Evolutionary conservation across 2,888 invertebrate genomes (phyloP).

Genomic region (Dicranocentrus wangi): DNA sequence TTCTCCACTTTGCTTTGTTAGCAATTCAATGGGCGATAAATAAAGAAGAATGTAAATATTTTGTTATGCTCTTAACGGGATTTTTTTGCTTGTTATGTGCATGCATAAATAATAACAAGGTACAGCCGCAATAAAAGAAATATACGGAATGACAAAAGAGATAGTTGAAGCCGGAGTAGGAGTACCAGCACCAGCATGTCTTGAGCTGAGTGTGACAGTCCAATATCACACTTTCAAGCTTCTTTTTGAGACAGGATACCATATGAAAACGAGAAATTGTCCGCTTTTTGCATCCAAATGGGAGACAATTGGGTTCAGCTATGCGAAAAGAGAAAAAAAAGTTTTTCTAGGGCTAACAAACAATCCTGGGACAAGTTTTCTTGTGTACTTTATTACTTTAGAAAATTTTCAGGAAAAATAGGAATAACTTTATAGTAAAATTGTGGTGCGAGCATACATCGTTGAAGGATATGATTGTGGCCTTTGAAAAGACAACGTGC

Average conservation of each 20-base stretch:
- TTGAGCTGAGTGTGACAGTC: not conserved
- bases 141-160: constrained; percentile 29
- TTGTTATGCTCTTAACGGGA: constrained; percentile 28
- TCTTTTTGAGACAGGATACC: not conserved
- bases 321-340: constrained; percentile 23
- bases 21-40: constrained; percentile 27
- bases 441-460: not conserved
- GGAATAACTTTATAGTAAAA: not conserved
- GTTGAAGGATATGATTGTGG: not conserved
- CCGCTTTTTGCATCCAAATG: constrained; percentile 35
- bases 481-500: constrained; percentile 20
- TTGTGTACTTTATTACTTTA: not conserved
- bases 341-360: not conserved
- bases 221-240: constrained; percentile 6
- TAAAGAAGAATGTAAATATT: constrained; percentile 36
- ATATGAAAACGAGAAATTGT: constrained; percentile 17
- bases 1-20: constrained; percentile 18
- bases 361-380: constrained; percentile 29
- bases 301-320: constrained; percentile 21
- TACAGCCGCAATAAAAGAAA: not conserved
- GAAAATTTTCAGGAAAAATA: too few relatives aligned
- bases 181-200: not conserved
- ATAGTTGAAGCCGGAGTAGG: not conserved
- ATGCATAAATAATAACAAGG: constrained; percentile 10
- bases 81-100: constrained; percentile 26